Base-by-base conservation (phyloP, 2,888 invertebrate genomes). In the Stictocephala bisonia region DNA sequence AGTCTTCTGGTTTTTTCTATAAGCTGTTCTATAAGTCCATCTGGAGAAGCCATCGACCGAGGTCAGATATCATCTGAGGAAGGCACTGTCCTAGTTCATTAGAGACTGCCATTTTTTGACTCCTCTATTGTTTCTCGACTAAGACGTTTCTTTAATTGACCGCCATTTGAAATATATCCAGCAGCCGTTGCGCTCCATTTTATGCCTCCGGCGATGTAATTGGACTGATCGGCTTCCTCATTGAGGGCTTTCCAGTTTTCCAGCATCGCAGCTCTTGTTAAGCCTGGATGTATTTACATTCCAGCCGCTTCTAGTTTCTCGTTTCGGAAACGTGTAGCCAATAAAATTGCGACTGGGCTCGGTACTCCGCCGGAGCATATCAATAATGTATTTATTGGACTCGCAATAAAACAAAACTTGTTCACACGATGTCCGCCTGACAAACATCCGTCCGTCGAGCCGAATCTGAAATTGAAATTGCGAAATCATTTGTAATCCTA, bases 381-480 rank as follows among this genome's bases (percentile, higher is more conserved):
- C 56, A 56, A 56, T 56, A 56, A 56, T 56, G 56, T 56, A 56
- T 56, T 56, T 56, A 51, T 51, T 51, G 24, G 51, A 51, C 51
- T 51, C 51, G 56, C 56, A 31, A 56, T 56, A 56, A 56, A 56
- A 56, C 56, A 56, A 56, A 56, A 56, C 56, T 56, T 56, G 56
- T 56, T 56, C 56, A 56, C 56, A 56, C 56, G 56, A 56, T 56
- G 56, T 56, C 51, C 51, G 48, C 48, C 48, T 48, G 48, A 48
- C 48, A 41, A 41, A 41, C 48, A 27, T 24, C 51, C 51, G 56
- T 56, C 31, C 56, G 27, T 51, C 13, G 18, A 31, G 18, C 2
- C 56, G 29, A 31, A 56, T 56, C 31, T 56, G 29, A 56, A 56
- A 56, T 56, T 56, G 56, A 56, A 56, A 56, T 56, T 31, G 56